phyloP scores from a whole-genome alignment of 2,113 vertebrate species.

The Pagrus major region DNA sequence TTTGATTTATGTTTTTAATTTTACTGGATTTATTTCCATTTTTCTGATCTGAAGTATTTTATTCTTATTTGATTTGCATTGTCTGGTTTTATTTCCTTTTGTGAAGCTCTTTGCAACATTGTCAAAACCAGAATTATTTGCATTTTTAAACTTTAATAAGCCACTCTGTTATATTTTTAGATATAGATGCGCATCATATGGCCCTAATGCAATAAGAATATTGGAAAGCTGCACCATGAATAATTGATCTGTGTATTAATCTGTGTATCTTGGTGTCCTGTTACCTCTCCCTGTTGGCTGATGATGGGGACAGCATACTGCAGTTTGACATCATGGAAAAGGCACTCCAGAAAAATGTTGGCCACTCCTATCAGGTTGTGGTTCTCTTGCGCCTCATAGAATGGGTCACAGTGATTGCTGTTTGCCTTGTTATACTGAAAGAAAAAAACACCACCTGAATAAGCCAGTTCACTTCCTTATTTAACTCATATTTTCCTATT shows the following conservation, averaged over 20 bases:
- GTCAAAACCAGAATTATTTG: too few relatives aligned
- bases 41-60: too few relatives aligned
- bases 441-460: neutral
- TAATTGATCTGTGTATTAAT: neutral
- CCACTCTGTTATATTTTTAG: too few relatives aligned
- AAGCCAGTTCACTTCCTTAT: neutral
- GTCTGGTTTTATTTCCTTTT: too few relatives aligned
- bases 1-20: too few relatives aligned
- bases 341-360: slow-evolving; percentile 97
- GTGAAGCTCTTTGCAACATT: too few relatives aligned
- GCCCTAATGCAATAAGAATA: neutral
- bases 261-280: neutral
- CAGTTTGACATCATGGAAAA: slow-evolving; percentile 95
- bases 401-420: slow-evolving; percentile 90
- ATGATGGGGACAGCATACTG: slow-evolving; percentile 98
- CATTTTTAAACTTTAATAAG: too few relatives aligned
- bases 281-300: slow-evolving; percentile 99
- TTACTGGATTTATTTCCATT: too few relatives aligned
- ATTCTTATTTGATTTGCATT: too few relatives aligned
- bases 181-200: neutral
- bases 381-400: slow-evolving; percentile 97
- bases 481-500: neutral
- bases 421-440: slow-evolving; percentile 85
- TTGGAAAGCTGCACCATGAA: slow-evolving; percentile 7
- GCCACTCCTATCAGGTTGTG: slow-evolving; percentile 98